Percentiles rank a stretch among this genome's conserved stretches.
Conservation (phyloP, 1,140 invertebrate genomes). For the Procambarus virginalis region DNA sequence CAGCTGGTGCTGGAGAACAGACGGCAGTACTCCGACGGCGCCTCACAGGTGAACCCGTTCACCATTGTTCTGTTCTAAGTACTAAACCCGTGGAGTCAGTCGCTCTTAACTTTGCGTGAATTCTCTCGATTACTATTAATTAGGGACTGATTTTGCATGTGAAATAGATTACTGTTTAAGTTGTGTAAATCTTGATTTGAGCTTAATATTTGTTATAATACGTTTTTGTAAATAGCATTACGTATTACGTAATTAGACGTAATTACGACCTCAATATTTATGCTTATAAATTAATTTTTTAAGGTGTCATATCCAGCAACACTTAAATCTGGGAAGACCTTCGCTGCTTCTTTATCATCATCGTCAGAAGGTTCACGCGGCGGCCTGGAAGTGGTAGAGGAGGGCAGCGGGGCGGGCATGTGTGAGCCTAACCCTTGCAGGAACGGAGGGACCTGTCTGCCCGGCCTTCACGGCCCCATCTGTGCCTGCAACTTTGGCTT, state of each 20-base stretch:
- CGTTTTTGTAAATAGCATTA: too few species aligned
- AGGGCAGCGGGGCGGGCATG: background rate
- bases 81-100: background rate
- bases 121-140: too few species aligned
- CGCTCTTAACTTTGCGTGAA: too few species aligned
- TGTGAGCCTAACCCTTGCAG: slow-evolving; percentile 20
- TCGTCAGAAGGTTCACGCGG: background rate
- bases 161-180: too few species aligned
- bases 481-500: slow-evolving; percentile 51
- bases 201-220: too few species aligned
- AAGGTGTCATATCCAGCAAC: background rate
- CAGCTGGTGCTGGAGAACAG: slow-evolving; percentile 37
- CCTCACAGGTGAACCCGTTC: background rate
- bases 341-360: background rate
- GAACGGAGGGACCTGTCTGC: slow-evolving; percentile 48
- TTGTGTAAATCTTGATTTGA: too few species aligned
- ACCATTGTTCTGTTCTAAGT: background rate
- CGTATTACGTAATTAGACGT: background rate
- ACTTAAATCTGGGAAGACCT: background rate
- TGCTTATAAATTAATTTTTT: background rate
- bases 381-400: background rate
- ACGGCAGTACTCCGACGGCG: slow-evolving; percentile 20
- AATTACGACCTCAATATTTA: background rate
- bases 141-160: too few species aligned
- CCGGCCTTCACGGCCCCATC: slow-evolving; percentile 32